Percentiles rank a stretch among this genome's conserved stretches.
Conservation (phyloP, 1,140 invertebrate genomes). For the Teleopsis dalmanni region DNA sequence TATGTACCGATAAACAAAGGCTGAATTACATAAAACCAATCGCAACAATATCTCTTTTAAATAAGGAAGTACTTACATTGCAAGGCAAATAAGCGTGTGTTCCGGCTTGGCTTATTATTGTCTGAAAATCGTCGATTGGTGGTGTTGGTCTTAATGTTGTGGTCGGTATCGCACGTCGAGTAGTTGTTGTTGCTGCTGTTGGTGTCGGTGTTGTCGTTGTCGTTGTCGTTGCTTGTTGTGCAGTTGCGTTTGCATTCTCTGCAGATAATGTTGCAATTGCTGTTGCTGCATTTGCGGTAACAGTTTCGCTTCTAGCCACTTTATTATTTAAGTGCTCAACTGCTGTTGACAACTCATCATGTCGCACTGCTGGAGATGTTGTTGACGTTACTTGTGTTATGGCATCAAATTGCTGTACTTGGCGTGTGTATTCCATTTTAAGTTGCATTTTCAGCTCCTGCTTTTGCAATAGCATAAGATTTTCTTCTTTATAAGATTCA, state of each 20-base stretch:
- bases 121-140: conserved; percentile 46
- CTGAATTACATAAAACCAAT: too few relatives aligned
- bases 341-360: neutral
- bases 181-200: conserved; percentile 18
- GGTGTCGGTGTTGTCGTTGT: conserved; percentile 11
- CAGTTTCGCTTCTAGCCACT: neutral
- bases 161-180: conserved; percentile 22
- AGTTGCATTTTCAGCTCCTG: neutral
- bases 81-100: conserved; percentile 80
- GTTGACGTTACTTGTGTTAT: neutral
- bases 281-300: neutral
- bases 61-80: conserved; percentile 61
- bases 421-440: neutral
- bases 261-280: too few relatives aligned
- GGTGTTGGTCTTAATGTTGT: conserved; percentile 36
- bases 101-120: conserved; percentile 78
- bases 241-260: neutral
- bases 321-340: neutral
- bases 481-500: neutral
- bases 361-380: neutral
- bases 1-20: too few relatives aligned
- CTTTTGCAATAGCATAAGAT: neutral
- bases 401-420: neutral
- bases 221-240: conserved; percentile 5
- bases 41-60: too few relatives aligned